Base-by-base conservation (phyloP, 37 sponge, comb jelly and placozoan genomes). In the Ephydatia muelleri region DNA sequence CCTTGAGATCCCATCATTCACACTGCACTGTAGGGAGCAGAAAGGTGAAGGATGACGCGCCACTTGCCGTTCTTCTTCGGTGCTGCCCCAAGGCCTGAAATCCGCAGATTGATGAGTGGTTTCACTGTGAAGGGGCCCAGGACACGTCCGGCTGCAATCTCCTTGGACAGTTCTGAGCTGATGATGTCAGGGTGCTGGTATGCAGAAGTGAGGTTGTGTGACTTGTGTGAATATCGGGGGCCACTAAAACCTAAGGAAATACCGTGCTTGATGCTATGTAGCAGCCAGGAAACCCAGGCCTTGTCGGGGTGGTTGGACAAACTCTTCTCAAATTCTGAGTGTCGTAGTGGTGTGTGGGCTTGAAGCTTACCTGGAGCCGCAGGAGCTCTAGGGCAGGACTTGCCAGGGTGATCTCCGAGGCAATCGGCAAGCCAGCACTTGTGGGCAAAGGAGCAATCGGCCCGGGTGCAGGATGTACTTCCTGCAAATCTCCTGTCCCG, bases 1-100 rank as follows among this genome's bases (percentile, higher is more conserved):
- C 13, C 73, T 72, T 29, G 47, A 26, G 27, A 72, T 29, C 19
- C 82, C 82, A 64, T 81, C 82, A 37, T 79, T 73, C n/a, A 86
- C 30, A 12, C 66, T 79, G 36, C 73, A 70, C 38, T 86, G 79
- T 3, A 19, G 19, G 8, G 79, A 75, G 28, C 80, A 65, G 70
- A 32, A 79, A 9, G 34, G 14, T 67, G 13, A 49, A 19, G 87
- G 49, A 27, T 36, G 21, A 22, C 85, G 78, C 6, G 77, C 8
- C 4, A 73, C 74, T n/a, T 73, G n/a, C n/a, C n/a, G n/a, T n/a
- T n/a, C n/a, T n/a, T n/a, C n/a, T n/a, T n/a, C n/a, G n/a, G n/a
- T n/a, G n/a, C n/a, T n/a, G n/a, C n/a, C n/a, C n/a, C n/a, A n/a
- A n/a, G n/a, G n/a, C n/a, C n/a, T n/a, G n/a, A 84, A 25, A 39